Evolutionary conservation across 2,797 vertebrate species (phyloP), one percentile per base, ranked within the genome.

Genomic region (Sebastes kiyomatsui): DNA sequence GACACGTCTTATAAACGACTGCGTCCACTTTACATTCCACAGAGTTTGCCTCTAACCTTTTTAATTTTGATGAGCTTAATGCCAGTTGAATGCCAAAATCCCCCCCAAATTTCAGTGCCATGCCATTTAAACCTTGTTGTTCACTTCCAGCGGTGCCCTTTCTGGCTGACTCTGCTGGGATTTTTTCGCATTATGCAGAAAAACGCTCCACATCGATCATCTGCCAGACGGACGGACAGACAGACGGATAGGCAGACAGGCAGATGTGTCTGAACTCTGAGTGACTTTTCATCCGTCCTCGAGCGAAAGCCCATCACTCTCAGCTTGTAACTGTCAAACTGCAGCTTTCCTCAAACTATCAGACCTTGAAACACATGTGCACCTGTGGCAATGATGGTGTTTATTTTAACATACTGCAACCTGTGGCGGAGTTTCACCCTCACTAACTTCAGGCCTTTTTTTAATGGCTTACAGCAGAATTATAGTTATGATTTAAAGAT

Each of bases 191-290:
- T 82, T 58, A 73, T 71, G 46, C 67, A 46, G 78, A 70, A 78
- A 56, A 82, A 73, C 56, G 52, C 59, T 20, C 30, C 71, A 38
- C 79, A 86, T 89, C 28, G 32, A 85, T 85, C 78, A 77, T 64
- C 72, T 52, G 74, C 64, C 73, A 80, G 67, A 72, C 55, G 49
- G 60, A 67, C n/a, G 27, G 69, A 75, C 32, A 62, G 65, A 83
- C 56, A 60, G 73, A 73, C 23, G 67, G 78, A 38, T 9, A 49
- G 46, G 18, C 18, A 49, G 46, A n/a, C 46, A 69, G 70, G 62
- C 81, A 83, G 78, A 76, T 82, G 79, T 6, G 64, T 82, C 72
- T 93, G 89, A 92, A 92, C 90, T 90, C 74, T 82, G 71, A 23
- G 30, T 90, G 88, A 88, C 91, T 90, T 73, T 76, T 80, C 62